These are phyloP conservation scores for Chaetogeoica ovagalla DNA, from an alignment of 2,888 invertebrate genomes.

Conservation along the genomic window DNA sequence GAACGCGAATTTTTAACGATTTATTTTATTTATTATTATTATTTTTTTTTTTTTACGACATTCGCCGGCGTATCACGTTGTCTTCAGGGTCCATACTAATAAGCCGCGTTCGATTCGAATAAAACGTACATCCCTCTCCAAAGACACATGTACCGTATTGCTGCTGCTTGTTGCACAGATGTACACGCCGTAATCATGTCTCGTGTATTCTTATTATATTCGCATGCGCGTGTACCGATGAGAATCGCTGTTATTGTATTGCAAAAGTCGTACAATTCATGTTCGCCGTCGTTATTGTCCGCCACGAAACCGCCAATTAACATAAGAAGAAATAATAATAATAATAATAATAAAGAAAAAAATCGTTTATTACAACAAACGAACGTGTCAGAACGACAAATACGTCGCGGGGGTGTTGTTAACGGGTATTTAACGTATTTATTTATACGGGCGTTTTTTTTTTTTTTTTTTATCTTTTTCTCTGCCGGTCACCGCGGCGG, in stretches of 20 bases:
- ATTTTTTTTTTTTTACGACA: conserved; percentile 38
- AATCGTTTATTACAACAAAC: too few species aligned
- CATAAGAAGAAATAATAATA: conserved; percentile 22
- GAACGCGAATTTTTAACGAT: conserved; percentile 49
- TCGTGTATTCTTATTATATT: too few species aligned
- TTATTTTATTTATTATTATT: too few species aligned
- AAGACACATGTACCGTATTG: conserved; percentile 1
- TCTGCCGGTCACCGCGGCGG: too few species aligned
- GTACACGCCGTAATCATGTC: neutral
- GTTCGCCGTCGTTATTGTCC: neutral
- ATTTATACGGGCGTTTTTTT: too few species aligned
- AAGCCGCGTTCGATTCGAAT: conserved; percentile 9
- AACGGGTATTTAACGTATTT: too few species aligned
- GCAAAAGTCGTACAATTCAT: neutral
- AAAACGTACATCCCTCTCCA: conserved; percentile 12
- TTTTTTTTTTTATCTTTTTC: too few species aligned
- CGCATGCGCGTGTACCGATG: neutral
- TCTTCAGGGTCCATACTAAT: conserved; percentile 51
- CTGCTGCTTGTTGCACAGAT: too few species aligned
- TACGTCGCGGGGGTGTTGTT: too few species aligned
- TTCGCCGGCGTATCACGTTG: conserved; percentile 1
- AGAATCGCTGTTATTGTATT: too few species aligned
- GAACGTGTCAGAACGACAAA: too few species aligned
- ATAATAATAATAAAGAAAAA: too few species aligned
- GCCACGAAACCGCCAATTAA: conserved; percentile 48